These are phyloP conservation scores for Ceryle rudis DNA, from an alignment of 2,797 vertebrate genomes.

Conservation along the genomic window DNA sequence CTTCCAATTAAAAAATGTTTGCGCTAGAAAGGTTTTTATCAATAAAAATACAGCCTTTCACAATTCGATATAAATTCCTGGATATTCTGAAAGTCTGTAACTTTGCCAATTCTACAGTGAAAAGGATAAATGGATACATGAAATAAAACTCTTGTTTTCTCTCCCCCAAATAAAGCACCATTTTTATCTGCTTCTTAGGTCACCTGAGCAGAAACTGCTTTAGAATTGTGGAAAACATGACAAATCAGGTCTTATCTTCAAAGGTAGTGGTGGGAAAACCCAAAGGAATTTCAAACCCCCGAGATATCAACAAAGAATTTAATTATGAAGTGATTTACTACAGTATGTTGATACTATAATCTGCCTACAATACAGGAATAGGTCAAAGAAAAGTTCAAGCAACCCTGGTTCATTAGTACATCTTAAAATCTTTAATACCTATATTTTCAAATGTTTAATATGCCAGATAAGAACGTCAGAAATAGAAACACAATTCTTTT, in stretches of 20 bases:
- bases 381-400: not conserved
- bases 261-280: conserved; percentile 35
- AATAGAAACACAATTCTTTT: not conserved
- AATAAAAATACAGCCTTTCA: not conserved
- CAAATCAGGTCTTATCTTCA: conserved; percentile 52
- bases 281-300: conserved; percentile 43
- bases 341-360: conserved; percentile 8
- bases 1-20: not conserved
- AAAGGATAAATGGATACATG: not conserved
- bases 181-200: conserved; percentile 14
- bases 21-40: not conserved
- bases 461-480: not conserved
- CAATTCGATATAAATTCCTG: not conserved
- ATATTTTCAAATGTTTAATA: not conserved
- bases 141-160: not conserved
- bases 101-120: not conserved
- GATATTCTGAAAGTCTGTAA: not conserved
- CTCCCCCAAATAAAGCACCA: not conserved
- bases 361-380: not conserved
- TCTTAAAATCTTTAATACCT: not conserved
- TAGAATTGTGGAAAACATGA: not conserved
- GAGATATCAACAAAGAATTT: conserved; percentile 36
- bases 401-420: not conserved
- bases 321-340: conserved; percentile 46
- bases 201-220: conserved; percentile 11